Evolutionary conservation across 2,113 vertebrate species (phyloP), one percentile per base, ranked within the genome.

Genomic region (Etia nguti): DNA sequence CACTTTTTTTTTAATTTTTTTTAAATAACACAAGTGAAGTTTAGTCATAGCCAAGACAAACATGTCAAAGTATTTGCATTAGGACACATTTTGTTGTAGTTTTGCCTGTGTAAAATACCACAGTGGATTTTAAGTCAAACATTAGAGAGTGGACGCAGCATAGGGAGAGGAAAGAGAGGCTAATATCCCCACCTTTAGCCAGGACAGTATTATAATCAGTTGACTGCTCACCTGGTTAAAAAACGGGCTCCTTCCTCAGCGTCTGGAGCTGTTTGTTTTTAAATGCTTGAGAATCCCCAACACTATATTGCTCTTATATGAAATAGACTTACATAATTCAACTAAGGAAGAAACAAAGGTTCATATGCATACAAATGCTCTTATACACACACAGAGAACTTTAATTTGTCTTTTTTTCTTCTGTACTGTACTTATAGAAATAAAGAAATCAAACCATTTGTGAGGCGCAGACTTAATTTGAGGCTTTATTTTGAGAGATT

Each of bases 321-420:
- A 73, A 73, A 73, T 2, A 26, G 8, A 18, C 2, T 29, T 46
- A 1, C 13, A 46, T 46, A 46, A 46, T 26, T 73, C 15, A 73
- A 29, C 68, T 46, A 16, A 18, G 26, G 22, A 26, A 26, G 41
- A 41, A 70, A 41, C 60, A 65, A 41, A 43, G 8, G 38, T 68
- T 15, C 22, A 46, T 46, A 46, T 26, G 2, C 38, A 3, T 46
- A 6, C 9, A 20, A 5, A 60, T 0, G 0, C 8, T 46, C 38
- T 43, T 26, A 70, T 41, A 8, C 12, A 73, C 38, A 70, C 38
- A 70, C 5, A 43, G 36, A 43, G 8, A 70, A 43, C 22, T 43
- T 16, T 6, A 18, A 26, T 46, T 73, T 6, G 26, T 43, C 16
- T 70, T 50, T 8, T 26, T 48, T 73, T 48, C 68, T 0, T 73